These are phyloP conservation scores for Phaedon cochleariae DNA, from an alignment of 2,888 invertebrate species.

Conservation along the genomic window DNA sequence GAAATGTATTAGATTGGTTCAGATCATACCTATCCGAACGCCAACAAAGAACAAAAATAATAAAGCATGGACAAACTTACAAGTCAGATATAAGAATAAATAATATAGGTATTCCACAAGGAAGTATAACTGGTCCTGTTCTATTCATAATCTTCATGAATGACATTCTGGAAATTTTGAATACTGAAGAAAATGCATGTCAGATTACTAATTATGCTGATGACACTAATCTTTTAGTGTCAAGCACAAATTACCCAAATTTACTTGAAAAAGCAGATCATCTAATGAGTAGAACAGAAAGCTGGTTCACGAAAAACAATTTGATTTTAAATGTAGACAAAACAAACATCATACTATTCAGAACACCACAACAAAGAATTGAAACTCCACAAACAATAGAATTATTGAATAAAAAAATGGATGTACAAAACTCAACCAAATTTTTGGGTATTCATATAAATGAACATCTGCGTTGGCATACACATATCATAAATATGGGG, in stretches of 20 bases:
- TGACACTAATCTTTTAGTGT: not conserved
- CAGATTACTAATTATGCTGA: slow-evolving; percentile 9
- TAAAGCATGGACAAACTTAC: not conserved
- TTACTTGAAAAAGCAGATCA: not conserved
- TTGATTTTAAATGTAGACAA: slow-evolving; percentile 7
- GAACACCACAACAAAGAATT: slow-evolving; percentile 20
- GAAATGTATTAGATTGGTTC: slow-evolving; percentile 10
- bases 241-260: not conserved
- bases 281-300: not conserved
- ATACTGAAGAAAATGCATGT: not conserved
- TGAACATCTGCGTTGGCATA: not conserved
- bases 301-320: not conserved
- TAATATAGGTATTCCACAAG: slow-evolving; percentile 12
- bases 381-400: slow-evolving; percentile 5
- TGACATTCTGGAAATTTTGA: slow-evolving; percentile 7
- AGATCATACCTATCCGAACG: slow-evolving; percentile 6
- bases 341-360: slow-evolving; percentile 12
- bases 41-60: slow-evolving; percentile 5
- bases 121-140: slow-evolving; percentile 11
- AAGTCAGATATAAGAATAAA: slow-evolving; percentile 9
- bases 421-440: not conserved
- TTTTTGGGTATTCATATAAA: slow-evolving; percentile 1
- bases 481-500: not conserved
- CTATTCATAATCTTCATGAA: slow-evolving; percentile 9
- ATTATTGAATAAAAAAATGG: slow-evolving; percentile 8